phyloP scores from a whole-genome alignment of 2,888 invertebrate species.

The Morinoia aosen region DNA sequence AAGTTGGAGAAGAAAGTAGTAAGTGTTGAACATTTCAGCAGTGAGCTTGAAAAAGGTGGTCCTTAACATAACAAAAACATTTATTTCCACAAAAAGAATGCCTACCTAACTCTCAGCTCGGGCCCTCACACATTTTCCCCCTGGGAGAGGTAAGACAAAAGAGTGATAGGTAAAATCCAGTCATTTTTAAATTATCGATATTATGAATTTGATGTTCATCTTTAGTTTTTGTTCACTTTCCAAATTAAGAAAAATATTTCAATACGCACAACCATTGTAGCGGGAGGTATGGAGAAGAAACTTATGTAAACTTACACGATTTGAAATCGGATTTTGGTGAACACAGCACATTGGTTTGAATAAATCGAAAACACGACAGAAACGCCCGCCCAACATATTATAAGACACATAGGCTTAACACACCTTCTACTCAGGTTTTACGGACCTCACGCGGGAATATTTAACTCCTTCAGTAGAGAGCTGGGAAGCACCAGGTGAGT shows the following conservation, averaged over 20 bases:
- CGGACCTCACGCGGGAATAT: neutral
- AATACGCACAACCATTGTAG: neutral
- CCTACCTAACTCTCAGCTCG: no score
- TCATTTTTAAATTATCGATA: neutral
- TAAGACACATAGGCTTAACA: no score
- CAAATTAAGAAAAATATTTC: neutral
- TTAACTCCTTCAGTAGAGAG: no score
- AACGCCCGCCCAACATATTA: neutral
- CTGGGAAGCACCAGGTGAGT: no score
- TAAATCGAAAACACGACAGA: neutral
- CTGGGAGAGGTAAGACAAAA: no score
- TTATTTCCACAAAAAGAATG: no score
- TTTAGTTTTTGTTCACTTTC: neutral
- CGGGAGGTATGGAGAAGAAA: neutral
- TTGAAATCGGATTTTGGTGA: neutral
- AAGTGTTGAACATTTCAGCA: no score
- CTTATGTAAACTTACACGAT: neutral
- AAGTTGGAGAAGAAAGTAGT: no score
- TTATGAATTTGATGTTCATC: neutral
- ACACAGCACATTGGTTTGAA: neutral
- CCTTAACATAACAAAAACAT: no score
- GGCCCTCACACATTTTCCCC: no score
- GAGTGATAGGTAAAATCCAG: neutral
- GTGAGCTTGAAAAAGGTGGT: no score
- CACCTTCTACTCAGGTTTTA: no score